phyloP scores from a whole-genome alignment of 2,797 vertebrate species.

The Sardinella longiceps region DNA sequence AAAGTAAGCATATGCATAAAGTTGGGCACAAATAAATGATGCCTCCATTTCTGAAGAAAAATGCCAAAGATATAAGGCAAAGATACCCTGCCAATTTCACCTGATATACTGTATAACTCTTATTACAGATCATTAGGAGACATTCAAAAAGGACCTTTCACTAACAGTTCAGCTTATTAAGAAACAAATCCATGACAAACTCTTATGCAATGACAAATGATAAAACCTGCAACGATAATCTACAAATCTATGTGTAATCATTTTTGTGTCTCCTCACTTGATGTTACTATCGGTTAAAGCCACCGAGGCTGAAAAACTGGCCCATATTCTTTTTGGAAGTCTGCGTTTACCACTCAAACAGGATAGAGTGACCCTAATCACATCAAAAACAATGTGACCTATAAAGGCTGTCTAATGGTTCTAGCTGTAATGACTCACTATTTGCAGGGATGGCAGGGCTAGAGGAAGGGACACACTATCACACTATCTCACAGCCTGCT shows the following conservation, averaged over 20 bases:
- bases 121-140: neutral
- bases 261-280: neutral
- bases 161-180: neutral
- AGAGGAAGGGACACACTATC: neutral
- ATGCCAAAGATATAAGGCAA: neutral
- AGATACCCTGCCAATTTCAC: neutral
- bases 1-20: neutral
- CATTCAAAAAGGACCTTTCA: neutral
- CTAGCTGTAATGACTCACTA: neutral
- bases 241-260: neutral
- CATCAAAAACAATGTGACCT: conserved; percentile 10
- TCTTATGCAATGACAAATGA: neutral
- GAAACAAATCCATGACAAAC: neutral
- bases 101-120: neutral
- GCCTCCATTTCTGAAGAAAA: neutral
- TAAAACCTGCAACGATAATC: neutral
- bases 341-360: neutral
- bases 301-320: neutral
- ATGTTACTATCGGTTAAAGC: neutral
- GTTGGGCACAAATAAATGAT: neutral
- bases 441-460: neutral
- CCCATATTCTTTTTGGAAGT: neutral
- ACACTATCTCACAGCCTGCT: neutral
- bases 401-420: neutral
- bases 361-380: neutral